These are phyloP conservation scores for Subacronicta megacephala DNA, from an alignment of 2,888 invertebrate species.

Conservation along the genomic window DNA sequence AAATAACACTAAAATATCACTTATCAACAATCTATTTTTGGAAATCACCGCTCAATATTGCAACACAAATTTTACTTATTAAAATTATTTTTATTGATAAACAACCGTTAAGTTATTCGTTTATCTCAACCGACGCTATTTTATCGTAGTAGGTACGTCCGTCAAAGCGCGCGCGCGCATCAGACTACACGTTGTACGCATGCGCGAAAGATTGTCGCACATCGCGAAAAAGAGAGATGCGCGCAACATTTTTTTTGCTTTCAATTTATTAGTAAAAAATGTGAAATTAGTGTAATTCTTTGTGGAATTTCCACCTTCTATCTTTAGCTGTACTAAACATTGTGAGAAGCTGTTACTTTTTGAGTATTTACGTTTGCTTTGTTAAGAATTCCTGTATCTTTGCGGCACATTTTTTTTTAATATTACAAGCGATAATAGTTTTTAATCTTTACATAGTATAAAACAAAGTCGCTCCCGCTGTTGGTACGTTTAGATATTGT, in stretches of 20 bases:
- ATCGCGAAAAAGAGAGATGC: constrained; percentile 58
- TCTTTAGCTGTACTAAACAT: no score
- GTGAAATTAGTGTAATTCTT: neutral
- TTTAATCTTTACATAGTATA: no score
- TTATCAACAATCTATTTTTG: constrained; percentile 26
- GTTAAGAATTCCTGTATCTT: no score
- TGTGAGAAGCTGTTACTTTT: no score
- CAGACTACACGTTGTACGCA: constrained; percentile 60
- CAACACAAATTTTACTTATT: constrained; percentile 15
- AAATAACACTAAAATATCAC: constrained; percentile 8
- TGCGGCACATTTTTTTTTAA: no score
- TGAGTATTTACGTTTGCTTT: no score
- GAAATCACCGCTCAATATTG: constrained; percentile 5
- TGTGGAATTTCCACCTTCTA: neutral
- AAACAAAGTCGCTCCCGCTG: no score
- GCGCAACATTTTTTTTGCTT: constrained; percentile 61
- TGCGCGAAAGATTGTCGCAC: constrained; percentile 57
- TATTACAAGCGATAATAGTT: no score
- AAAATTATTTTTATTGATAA: constrained; percentile 49
- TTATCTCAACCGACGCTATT: constrained; percentile 42
- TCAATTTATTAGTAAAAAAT: constrained; percentile 1
- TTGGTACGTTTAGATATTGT: no score
- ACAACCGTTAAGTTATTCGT: constrained; percentile 34
- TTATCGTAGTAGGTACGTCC: constrained; percentile 48
- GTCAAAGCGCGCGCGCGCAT: constrained; percentile 62